Conservation (phyloP, 2,888 invertebrate genomes). For the Hirtodrosophila cameraria region DNA sequence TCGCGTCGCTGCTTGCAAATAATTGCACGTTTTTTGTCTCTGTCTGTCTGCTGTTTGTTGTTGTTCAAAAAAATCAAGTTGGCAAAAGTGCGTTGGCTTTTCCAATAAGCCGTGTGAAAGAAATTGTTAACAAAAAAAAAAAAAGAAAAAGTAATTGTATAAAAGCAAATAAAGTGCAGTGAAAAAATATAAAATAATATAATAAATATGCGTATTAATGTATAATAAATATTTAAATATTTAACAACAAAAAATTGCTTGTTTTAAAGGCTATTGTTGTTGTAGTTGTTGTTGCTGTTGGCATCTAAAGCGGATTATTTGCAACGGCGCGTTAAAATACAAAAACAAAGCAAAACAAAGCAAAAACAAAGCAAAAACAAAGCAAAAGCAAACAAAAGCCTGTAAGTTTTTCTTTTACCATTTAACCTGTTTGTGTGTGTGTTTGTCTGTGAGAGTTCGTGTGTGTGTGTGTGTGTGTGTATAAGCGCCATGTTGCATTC, state of each 20-base stretch:
- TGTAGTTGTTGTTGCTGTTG: slow-evolving; percentile 29
- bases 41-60: slow-evolving; percentile 25
- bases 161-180: slow-evolving; percentile 32
- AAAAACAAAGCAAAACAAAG: slow-evolving; percentile 22
- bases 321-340: slow-evolving; percentile 45
- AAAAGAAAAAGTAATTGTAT: slow-evolving; percentile 18
- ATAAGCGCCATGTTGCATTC: slow-evolving; percentile 36
- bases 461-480: background rate
- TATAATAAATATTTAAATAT: slow-evolving; percentile 19
- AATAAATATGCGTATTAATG: slow-evolving; percentile 11
- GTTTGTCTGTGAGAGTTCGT: slow-evolving; percentile 1
- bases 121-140: slow-evolving; percentile 1
- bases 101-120: slow-evolving; percentile 8
- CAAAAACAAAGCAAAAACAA: slow-evolving; percentile 21
- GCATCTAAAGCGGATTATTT: slow-evolving; percentile 69
- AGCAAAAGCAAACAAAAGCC: slow-evolving; percentile 61
- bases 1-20: slow-evolving; percentile 51
- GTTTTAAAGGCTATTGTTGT: slow-evolving; percentile 22
- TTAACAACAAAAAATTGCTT: slow-evolving; percentile 20
- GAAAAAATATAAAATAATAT: slow-evolving; percentile 20
- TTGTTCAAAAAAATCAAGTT: slow-evolving; percentile 51
- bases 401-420: slow-evolving; percentile 61
- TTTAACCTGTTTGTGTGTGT: slow-evolving; percentile 36
- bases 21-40: slow-evolving; percentile 60
- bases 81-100: slow-evolving; percentile 76